A percentile compares a stretch with the other conserved stretches of the same genome.
Conservation (phyloP, 1,140 invertebrate genomes). For the Zophobas atratus region DNA sequence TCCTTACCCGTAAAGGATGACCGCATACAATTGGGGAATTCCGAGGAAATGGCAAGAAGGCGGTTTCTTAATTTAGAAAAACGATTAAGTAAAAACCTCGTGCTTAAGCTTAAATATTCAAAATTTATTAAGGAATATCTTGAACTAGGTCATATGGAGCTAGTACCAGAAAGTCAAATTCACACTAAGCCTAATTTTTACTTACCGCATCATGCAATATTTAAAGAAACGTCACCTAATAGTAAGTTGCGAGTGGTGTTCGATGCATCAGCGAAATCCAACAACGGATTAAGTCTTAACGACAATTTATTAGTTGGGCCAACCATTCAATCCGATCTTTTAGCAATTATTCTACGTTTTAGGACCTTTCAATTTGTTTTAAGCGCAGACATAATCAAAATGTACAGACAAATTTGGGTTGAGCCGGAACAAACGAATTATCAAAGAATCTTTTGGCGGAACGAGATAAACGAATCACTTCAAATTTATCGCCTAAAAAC, state of each 20-base stretch:
- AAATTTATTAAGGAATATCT: slow-evolving; percentile 18
- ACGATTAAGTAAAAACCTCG: too few relatives aligned
- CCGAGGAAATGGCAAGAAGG: not conserved
- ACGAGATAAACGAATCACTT: not conserved
- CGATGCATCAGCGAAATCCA: too few relatives aligned
- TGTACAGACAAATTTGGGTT: slow-evolving; percentile 68
- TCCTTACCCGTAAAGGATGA: too few relatives aligned
- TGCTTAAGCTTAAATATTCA: too few relatives aligned
- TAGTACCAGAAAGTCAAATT: too few relatives aligned
- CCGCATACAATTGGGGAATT: not conserved
- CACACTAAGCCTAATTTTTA: too few relatives aligned
- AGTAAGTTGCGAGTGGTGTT: too few relatives aligned
- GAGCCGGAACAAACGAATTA: slow-evolving; percentile 62
- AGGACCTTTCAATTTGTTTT: slow-evolving; percentile 62
- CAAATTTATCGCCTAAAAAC: slow-evolving; percentile 5
- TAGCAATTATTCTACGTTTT: slow-evolving; percentile 67
- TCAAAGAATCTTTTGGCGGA: slow-evolving; percentile 68
- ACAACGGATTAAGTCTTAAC: too few relatives aligned
- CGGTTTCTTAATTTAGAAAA: not conserved
- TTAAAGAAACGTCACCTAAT: too few relatives aligned
- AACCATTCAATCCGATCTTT: slow-evolving; percentile 65
- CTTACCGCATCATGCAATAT: too few relatives aligned
- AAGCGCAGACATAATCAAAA: slow-evolving; percentile 66
- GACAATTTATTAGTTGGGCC: too few relatives aligned
- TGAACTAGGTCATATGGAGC: slow-evolving; percentile 18